Percentiles rank a stretch among this genome's conserved stretches.
phyloP scores from a whole-genome alignment of 2,113 vertebrate species.

The Sebastes fasciatus region DNA sequence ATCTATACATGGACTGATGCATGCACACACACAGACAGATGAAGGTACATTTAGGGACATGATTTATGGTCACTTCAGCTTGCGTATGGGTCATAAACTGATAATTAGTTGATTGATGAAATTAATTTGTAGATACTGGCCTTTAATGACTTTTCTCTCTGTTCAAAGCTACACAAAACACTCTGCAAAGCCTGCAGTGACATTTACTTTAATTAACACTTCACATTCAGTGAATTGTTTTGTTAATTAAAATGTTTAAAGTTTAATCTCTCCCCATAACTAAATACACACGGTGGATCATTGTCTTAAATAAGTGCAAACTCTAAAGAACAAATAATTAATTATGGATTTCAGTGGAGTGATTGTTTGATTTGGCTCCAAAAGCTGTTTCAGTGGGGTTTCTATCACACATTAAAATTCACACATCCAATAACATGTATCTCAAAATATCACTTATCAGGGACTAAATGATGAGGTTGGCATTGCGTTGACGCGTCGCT shows the following conservation, averaged over 20 bases:
- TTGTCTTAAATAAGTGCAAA: too few species aligned
- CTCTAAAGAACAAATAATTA: not conserved
- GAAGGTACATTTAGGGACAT: not conserved
- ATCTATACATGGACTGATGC: not conserved
- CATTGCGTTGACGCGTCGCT: too few species aligned
- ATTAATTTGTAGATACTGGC: not conserved
- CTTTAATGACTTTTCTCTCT: not conserved
- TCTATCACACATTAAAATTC: not conserved
- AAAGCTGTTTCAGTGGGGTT: constrained; percentile 2
- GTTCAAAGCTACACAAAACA: not conserved
- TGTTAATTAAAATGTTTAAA: constrained; percentile 3
- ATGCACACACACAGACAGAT: too few species aligned
- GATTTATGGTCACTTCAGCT: not conserved
- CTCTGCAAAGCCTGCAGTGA: not conserved
- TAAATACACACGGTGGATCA: not conserved
- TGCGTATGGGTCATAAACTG: not conserved
- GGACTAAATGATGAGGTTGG: too few species aligned
- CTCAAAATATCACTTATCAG: not conserved
- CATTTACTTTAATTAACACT: not conserved
- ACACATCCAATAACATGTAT: not conserved
- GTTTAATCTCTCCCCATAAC: not conserved
- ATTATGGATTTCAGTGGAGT: not conserved
- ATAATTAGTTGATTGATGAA: not conserved
- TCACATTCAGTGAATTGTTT: not conserved
- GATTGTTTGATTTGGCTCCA: not conserved